These are phyloP conservation scores for Rhagoletis pomonella DNA, from an alignment of 1,140 invertebrate species.

Conservation along the genomic window DNA sequence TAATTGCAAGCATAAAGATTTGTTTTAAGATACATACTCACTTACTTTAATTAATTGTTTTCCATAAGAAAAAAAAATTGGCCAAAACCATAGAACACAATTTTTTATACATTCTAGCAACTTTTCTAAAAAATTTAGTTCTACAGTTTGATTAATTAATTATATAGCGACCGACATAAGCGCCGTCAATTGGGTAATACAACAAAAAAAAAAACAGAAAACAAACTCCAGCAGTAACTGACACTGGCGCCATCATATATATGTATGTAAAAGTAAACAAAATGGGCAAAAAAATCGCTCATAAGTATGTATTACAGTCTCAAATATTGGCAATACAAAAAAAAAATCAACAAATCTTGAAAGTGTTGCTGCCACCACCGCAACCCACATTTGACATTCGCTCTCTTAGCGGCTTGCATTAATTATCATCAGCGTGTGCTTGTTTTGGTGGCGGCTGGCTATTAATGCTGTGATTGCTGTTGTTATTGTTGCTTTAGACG, in stretches of 20 bases:
- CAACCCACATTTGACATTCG: constrained; percentile 40
- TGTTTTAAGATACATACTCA: too few species aligned
- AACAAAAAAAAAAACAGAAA: neutral
- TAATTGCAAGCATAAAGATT: too few species aligned
- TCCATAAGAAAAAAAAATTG: neutral
- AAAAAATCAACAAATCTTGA: neutral
- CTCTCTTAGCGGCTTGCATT: constrained; percentile 17
- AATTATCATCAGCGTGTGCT: constrained; percentile 30
- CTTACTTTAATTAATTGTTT: too few species aligned
- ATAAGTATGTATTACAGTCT: neutral
- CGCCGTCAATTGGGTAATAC: neutral
- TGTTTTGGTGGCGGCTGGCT: neutral
- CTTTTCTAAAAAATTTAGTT: neutral
- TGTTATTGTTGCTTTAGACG: neutral
- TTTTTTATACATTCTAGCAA: neutral
- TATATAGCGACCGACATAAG: neutral
- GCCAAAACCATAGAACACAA: neutral
- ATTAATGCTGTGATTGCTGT: neutral
- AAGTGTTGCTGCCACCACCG: neutral
- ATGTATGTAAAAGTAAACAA: neutral
- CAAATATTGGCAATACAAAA: neutral
- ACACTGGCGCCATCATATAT: constrained; percentile 16
- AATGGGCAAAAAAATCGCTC: neutral
- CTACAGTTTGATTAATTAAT: constrained; percentile 34
- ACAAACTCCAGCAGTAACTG: neutral